A percentile compares a stretch with the other conserved stretches of the same genome.
These are phyloP conservation scores for Julus scandinavius DNA, from an alignment of 2,888 invertebrate species.

Conservation along the genomic window DNA sequence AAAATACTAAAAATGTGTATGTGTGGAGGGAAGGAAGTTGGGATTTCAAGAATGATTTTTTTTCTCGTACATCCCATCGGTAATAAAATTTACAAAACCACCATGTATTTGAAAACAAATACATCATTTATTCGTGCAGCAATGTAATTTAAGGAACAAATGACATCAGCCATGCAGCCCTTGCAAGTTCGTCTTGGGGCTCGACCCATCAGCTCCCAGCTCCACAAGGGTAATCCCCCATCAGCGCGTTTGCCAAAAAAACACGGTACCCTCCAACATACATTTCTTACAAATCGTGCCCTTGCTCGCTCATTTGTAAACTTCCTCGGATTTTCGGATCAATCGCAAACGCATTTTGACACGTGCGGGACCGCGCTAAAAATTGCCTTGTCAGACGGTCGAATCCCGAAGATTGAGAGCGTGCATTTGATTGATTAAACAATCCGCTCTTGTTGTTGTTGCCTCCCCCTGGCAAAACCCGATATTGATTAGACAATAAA, in stretches of 20 bases:
- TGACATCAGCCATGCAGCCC: background rate
- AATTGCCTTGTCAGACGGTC: constrained; percentile 37
- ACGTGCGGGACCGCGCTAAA: constrained; percentile 20
- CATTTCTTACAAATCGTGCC: background rate
- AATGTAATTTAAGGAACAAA: background rate
- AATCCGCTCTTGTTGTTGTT: constrained; percentile 45
- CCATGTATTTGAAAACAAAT: background rate
- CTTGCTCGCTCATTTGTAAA: background rate
- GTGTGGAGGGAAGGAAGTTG: too few species aligned
- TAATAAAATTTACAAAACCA: background rate
- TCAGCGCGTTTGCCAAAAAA: background rate
- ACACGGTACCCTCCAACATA: background rate
- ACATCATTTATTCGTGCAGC: background rate
- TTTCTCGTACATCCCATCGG: background rate
- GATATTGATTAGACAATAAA: constrained; percentile 46
- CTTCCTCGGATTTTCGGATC: background rate
- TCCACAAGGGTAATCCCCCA: constrained; percentile 23
- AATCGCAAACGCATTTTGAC: constrained; percentile 39
- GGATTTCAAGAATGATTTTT: background rate
- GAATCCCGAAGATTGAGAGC: background rate
- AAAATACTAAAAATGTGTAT: too few species aligned
- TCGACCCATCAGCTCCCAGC: background rate
- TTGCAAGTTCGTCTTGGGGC: background rate
- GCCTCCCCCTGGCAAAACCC: constrained; percentile 34
- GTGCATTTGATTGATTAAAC: constrained; percentile 44